Base-by-base conservation (phyloP, 2,888 invertebrate species). In the Meghimatium bilineatum region DNA sequence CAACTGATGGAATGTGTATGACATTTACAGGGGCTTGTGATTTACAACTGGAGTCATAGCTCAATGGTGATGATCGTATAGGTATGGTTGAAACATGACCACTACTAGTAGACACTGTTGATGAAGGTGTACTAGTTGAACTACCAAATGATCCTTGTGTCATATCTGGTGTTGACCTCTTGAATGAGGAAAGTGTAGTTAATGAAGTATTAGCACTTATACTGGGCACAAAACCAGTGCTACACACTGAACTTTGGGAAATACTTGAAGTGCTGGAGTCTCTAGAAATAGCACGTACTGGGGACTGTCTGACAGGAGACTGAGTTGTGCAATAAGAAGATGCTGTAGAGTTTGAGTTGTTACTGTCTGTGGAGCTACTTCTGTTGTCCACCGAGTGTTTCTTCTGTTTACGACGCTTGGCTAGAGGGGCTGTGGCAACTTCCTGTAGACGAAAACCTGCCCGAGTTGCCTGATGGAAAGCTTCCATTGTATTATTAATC, bases 401-500 rank as follows among this genome's bases (percentile, higher is more conserved):
- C 87, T 94, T 94, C 91, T 95, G 94, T 90, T 95, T 95, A 8
- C 96, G 94, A 49, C 96, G 94, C 91, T 96, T 96, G 26, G 96
- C 96, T 81, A 96, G 93, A 88, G 96, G 95, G 0, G 96, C 96
- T 82, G 95, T 95, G 52, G 95, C 95, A 0, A 96, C 96, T 89
- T 96, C 96, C 92, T 96, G 95, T 83, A 96, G 94, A 72, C 96
- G 94, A 92, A 96, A 96, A 29, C 96, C 96, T 91, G 96, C 96
- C 32, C 95, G 94, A 80, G 95, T 95, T 0, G 96, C 96, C 90
- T 95, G 94, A 88, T 95, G 95, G 93, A 96, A 96, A 66, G 96
- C 96, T 90, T 95, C 95, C 91, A 96, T 95, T 0, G 96, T 96
- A 66, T 95, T 95, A 88, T 95, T 95, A 86, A 96, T 93, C 75